These are phyloP conservation scores for Saturnia pavonia DNA, from an alignment of 2,888 invertebrate genomes.

Conservation along the genomic window DNA sequence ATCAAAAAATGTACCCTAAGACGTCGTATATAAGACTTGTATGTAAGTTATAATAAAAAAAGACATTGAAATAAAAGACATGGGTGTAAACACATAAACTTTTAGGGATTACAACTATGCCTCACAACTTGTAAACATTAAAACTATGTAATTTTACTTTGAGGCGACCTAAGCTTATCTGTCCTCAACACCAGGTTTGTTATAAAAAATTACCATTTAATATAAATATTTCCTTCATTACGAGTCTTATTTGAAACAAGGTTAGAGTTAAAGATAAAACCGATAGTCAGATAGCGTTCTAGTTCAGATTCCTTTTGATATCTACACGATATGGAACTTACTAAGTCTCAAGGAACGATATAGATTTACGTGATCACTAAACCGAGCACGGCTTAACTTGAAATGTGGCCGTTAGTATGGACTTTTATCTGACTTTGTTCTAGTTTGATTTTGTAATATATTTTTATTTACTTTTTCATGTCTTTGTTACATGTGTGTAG, in stretches of 20 bases:
- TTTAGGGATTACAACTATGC: too few relatives aligned
- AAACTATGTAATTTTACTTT: too few relatives aligned
- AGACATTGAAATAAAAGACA: too few relatives aligned
- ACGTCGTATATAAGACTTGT: too few relatives aligned
- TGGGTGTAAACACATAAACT: too few relatives aligned
- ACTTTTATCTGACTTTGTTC: slow-evolving; percentile 15
- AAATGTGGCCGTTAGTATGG: slow-evolving; percentile 10
- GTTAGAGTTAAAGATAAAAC: neutral
- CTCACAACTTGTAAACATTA: too few relatives aligned
- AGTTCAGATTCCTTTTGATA: slow-evolving; percentile 19
- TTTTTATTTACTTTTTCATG: neutral
- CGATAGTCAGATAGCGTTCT: slow-evolving; percentile 1
- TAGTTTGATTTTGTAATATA: slow-evolving; percentile 7
- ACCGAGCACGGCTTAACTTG: slow-evolving; percentile 5
- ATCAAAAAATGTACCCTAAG: too few relatives aligned
- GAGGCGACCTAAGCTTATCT: too few relatives aligned
- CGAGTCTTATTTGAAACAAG: neutral
- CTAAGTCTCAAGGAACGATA: slow-evolving; percentile 12
- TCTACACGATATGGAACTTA: slow-evolving; percentile 8
- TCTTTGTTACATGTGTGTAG: neutral
- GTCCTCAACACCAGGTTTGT: too few relatives aligned
- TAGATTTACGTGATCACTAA: slow-evolving; percentile 12
- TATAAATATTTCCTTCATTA: neutral
- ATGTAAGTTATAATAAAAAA: too few relatives aligned
- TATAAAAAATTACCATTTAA: neutral